A percentile compares a stretch with the other conserved stretches of the same genome.
phyloP scores from a whole-genome alignment of 2,888 invertebrate genomes.

The Cepaea hortensis region DNA sequence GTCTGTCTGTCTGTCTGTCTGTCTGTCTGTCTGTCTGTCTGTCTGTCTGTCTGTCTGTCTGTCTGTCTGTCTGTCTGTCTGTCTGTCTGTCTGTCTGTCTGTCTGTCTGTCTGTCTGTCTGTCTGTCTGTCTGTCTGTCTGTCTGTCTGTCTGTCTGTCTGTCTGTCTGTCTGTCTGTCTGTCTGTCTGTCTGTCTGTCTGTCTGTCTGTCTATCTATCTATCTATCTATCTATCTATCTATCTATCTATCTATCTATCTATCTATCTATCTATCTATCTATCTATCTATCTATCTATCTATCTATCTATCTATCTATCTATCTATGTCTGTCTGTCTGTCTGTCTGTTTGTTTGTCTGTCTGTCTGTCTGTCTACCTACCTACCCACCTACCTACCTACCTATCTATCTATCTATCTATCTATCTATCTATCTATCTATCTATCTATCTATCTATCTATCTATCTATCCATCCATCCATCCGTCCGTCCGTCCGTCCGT shows the following conservation, averaged over 20 bases:
- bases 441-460: neutral
- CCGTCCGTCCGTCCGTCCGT: neutral
- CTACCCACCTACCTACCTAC: too few species aligned
- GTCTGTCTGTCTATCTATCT: constrained; percentile 24
- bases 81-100: neutral
- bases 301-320: too few species aligned
- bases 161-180: neutral
- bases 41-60: neutral
- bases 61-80: neutral
- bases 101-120: constrained; percentile 16
- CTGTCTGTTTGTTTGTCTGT: neutral
- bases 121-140: constrained; percentile 32
- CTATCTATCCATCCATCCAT: neutral
- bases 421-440: too few species aligned
- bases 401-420: too few species aligned
- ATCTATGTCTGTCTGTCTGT: neutral
- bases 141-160: constrained; percentile 3
- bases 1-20: neutral
- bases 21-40: neutral
- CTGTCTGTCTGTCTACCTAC: neutral
- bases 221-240: neutral
- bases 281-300: too few species aligned
- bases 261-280: too few species aligned
- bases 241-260: neutral
- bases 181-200: constrained; percentile 23